These are phyloP conservation scores for Platycheirus rosarum DNA, from an alignment of 2,888 invertebrate genomes.

Conservation along the genomic window DNA sequence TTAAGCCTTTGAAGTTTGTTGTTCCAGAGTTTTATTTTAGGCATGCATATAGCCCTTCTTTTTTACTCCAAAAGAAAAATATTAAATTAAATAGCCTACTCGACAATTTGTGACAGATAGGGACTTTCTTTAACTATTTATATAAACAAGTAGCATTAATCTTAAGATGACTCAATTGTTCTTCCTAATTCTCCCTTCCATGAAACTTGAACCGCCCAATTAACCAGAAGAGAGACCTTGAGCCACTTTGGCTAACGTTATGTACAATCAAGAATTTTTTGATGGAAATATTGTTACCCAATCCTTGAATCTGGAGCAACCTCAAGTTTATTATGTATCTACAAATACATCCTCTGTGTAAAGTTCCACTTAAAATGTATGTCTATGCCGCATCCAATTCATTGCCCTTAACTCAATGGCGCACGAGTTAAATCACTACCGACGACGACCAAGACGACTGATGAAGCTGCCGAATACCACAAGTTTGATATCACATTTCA, in stretches of 20 bases:
- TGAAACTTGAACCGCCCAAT: conserved; percentile 22
- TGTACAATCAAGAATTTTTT: not conserved
- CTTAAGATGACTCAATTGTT: conserved; percentile 12
- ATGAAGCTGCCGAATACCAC: not conserved
- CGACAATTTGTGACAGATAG: no score
- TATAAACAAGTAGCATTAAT: not conserved
- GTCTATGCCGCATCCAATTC: conserved; percentile 53
- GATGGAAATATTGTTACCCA: conserved; percentile 56
- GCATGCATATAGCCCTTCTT: no score
- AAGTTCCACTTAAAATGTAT: conserved; percentile 20
- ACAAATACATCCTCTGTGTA: not conserved
- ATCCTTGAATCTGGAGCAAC: conserved; percentile 23
- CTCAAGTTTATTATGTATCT: not conserved
- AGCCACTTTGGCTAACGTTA: conserved; percentile 45
- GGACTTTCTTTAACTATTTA: no score
- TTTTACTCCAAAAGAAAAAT: not conserved
- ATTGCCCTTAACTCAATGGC: conserved; percentile 62
- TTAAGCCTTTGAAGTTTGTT: no score
- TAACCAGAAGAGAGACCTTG: conserved; percentile 44
- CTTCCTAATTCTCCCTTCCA: conserved; percentile 13
- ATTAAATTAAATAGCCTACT: not conserved
- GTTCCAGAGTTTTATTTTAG: no score
- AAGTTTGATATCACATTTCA: conserved; percentile 45
- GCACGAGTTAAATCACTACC: conserved; percentile 41
- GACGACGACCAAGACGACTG: no score